Base-by-base conservation (phyloP, 2,113 vertebrate genomes). In the Saccopteryx bilineata region DNA sequence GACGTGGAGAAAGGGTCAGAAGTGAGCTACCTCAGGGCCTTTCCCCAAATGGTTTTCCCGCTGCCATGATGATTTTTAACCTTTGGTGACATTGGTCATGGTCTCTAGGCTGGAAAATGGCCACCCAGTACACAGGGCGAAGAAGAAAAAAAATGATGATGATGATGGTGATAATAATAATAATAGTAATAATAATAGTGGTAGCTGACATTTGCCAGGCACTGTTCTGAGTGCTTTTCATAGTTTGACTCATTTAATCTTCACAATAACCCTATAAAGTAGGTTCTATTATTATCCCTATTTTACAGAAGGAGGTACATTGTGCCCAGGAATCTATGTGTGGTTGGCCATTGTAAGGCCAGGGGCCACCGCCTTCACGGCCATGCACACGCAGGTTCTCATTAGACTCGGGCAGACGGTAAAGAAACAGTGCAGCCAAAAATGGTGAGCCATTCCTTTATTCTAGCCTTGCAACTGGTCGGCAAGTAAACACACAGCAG, bases 11-110 rank as follows among this genome's bases (percentile, higher is more conserved):
- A 89, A 9, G 54, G 91, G 5, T 63, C 87, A 89, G 94, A 86
- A 87, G 91, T 28, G 72, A 78, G 66, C 87, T 50, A 46, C 82
- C 93, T 93, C 13, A 13, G 89, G 86, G 84, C 87, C 94, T 94
- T 96, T 90, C 71, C 58, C 2, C 2, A 95, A 91, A 87, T 28
- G 65, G 68, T 78, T 81, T 80, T 60, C 46, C 0, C 0, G 1
- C 66, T 9, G 60, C 79, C 24, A 9, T 56, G 50, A 2, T 24
- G 83, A 81, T 56, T n/a, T 78, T 92, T 83, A 84, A 61, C 75
- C 66, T 94, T 80, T 90, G 87, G 54, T 81, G 93, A 60, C 83
- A 74, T 63, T 69, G 82, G 83, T 26, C 33, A 11, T 82, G 83
- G 63, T 60, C 83, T 60, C 66, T 46, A 81, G 84, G 60, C 63